phyloP scores from a whole-genome alignment of 1,140 invertebrate species.

The Sminthurinus signatus region DNA sequence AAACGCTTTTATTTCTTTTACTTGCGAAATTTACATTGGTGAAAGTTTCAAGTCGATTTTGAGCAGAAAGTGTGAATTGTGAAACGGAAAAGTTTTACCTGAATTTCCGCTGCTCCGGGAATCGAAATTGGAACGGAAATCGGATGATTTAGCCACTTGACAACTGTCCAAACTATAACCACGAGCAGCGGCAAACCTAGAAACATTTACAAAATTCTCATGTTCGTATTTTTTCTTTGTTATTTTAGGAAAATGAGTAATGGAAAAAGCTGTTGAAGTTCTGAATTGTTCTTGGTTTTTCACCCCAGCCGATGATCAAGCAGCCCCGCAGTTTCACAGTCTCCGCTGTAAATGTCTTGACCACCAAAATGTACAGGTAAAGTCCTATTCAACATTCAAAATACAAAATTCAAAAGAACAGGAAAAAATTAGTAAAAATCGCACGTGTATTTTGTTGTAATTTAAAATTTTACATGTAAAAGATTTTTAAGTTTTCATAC shows the following conservation, averaged over 20 bases:
- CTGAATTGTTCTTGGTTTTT: too few species aligned
- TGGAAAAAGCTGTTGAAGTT: neutral
- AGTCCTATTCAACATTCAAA: constrained; percentile 55
- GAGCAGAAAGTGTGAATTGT: too few species aligned
- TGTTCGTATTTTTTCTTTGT: too few species aligned
- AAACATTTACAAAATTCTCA: constrained; percentile 39
- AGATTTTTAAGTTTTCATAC: constrained; percentile 50
- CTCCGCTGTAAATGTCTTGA: constrained; percentile 83
- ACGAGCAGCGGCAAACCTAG: constrained; percentile 63
- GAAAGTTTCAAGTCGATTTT: too few species aligned
- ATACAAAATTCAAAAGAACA: too few species aligned
- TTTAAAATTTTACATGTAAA: too few species aligned
- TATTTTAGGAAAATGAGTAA: constrained; percentile 4
- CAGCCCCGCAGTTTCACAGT: constrained; percentile 81
- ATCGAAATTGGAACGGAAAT: neutral
- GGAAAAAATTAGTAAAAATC: too few species aligned
- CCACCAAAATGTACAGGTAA: constrained; percentile 87
- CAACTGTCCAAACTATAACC: constrained; percentile 60
- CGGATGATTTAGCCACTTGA: constrained; percentile 47
- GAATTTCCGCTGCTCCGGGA: too few species aligned
- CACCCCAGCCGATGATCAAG: constrained; percentile 87
- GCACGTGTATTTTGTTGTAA: too few species aligned
- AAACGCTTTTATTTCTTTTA: too few species aligned
- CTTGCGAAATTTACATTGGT: too few species aligned
- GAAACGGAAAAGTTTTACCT: too few species aligned